These are phyloP conservation scores for Trilocha varians DNA, from an alignment of 2,888 invertebrate genomes.

Conservation along the genomic window DNA sequence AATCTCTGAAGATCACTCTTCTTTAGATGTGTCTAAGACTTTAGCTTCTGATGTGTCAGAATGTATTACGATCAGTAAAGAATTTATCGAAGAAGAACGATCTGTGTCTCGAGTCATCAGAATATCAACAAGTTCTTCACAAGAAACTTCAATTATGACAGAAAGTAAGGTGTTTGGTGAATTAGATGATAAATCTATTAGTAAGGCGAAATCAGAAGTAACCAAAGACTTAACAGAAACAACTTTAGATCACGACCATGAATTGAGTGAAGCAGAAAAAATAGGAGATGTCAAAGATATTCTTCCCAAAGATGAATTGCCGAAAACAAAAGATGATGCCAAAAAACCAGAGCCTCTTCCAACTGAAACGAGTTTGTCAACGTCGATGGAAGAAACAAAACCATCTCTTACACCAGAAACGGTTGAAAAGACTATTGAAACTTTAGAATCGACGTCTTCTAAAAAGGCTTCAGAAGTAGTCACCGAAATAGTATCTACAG, in stretches of 20 bases:
- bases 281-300: neutral
- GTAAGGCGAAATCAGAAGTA: conserved; percentile 37
- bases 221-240: conserved; percentile 41
- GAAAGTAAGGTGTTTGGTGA: conserved; percentile 60
- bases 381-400: neutral
- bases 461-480: conserved; percentile 16
- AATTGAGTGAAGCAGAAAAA: conserved; percentile 33
- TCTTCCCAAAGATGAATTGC: neutral
- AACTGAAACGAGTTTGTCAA: neutral
- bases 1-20: conserved; percentile 65
- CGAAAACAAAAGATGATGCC: neutral
- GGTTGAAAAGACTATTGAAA: conserved; percentile 15
- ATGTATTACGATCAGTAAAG: conserved; percentile 50
- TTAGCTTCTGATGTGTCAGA: conserved; percentile 65
- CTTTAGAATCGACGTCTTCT: conserved; percentile 17
- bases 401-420: conserved; percentile 10
- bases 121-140: conserved; percentile 51
- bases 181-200: conserved; percentile 45
- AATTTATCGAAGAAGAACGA: conserved; percentile 54
- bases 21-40: conserved; percentile 63
- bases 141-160: conserved; percentile 55
- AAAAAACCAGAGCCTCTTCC: neutral
- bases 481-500: neutral
- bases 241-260: conserved; percentile 37
- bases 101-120: conserved; percentile 44